A percentile compares a stretch with the other conserved stretches of the same genome.
Evolutionary conservation across 1,140 invertebrate genomes (phyloP).

Genomic region (Reticulitermes speratus): DNA sequence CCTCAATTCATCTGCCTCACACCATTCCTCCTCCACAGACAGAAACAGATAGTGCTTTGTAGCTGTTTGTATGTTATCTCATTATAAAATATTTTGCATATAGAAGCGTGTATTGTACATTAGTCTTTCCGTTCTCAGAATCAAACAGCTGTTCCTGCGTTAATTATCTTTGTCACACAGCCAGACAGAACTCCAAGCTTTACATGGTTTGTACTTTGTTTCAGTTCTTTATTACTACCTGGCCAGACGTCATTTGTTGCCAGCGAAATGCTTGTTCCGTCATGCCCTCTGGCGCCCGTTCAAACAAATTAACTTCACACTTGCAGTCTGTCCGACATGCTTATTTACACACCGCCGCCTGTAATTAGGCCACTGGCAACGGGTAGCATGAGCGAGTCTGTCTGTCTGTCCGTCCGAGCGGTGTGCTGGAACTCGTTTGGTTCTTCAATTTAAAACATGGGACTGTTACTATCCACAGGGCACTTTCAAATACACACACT

Average conservation of each 20-base stretch:
- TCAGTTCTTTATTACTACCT: too few relatives aligned
- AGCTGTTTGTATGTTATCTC: too few relatives aligned
- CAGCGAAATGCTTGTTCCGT: not conserved
- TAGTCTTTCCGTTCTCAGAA: too few relatives aligned
- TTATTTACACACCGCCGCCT: constrained; percentile 13
- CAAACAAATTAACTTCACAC: constrained; percentile 16
- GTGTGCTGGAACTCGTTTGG: not conserved
- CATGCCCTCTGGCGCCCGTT: not conserved
- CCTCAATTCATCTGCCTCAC: too few relatives aligned
- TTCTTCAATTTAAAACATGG: too few relatives aligned
- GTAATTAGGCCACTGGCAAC: constrained; percentile 7
- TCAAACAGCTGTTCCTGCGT: not conserved
- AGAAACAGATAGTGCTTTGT: too few relatives aligned
- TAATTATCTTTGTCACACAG: not conserved
- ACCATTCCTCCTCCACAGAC: too few relatives aligned
- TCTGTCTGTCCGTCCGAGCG: not conserved
- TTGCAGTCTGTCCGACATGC: not conserved
- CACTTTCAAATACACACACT: not conserved
- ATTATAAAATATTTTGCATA: too few relatives aligned
- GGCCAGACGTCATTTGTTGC: too few relatives aligned
- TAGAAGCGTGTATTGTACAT: too few relatives aligned
- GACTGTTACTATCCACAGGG: not conserved
- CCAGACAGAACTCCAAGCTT: not conserved
- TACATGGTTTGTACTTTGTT: not conserved
- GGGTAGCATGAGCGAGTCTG: not conserved